Evolutionary conservation across 2,888 invertebrate species (phyloP), one percentile per base, ranked within the genome.

Genomic region (Caenorhabditis plicata): DNA sequence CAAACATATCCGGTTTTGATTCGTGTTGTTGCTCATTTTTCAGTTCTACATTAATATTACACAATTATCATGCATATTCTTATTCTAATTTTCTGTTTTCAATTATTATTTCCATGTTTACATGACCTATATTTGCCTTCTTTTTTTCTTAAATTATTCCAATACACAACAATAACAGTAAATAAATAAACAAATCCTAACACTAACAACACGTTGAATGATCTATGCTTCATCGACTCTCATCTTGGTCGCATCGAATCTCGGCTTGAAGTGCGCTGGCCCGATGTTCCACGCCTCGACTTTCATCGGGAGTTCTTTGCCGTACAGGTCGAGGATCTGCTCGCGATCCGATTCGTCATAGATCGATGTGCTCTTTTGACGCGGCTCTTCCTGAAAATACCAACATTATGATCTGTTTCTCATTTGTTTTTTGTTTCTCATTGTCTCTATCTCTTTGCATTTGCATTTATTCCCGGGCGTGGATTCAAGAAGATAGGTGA

Each of bases 251-350:
- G 61, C 50, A 23, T 43, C 56, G 53, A 73, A 76, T 1, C 66
- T 46, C 4, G 65, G 69, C 23, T 48, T 56, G 61, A 69, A 65
- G 15, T 29, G 40, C 0, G 77, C 75, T 5, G 75, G 74, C 7
- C 75, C 78, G 2, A 62, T 48, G 43, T 67, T 71, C 78, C 78
- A 78, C 1, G 77, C 62, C 55, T 79, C 77, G 7, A 78, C 71
- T 51, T 75, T 78, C 22, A 70, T 43, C 8, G 80, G 80, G 35
- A 80, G 39, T 40, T 75, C 68, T 22, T 72, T 58, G 20, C 79
- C 79, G 52, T 74, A 79, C 4, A 75, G 46, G 45, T 75, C 73
- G 35, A 79, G 51, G 35, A 75, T 48, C 5, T 57, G 46, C 8
- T 65, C 46, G 22, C 64, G 68, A 36, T 78, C 71, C 7, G 69